Conservation (phyloP, 2,797 vertebrate genomes). For the Podargus strigoides region DNA sequence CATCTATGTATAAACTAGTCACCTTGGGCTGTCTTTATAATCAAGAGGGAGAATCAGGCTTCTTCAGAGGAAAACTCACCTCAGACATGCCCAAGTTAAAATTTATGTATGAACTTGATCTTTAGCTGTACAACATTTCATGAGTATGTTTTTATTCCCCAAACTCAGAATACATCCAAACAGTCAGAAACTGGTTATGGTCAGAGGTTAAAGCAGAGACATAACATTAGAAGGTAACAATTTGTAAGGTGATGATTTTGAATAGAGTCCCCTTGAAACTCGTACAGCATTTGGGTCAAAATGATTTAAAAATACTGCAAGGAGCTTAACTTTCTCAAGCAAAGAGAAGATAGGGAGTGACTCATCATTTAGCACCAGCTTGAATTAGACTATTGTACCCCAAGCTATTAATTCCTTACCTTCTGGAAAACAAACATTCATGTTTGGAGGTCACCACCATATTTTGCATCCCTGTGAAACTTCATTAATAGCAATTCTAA, state of each 20-base stretch:
- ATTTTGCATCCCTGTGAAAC: not conserved
- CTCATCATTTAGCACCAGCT: conserved; percentile 5
- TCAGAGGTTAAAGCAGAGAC: not conserved
- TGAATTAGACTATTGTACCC: not conserved
- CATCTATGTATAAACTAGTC: not conserved
- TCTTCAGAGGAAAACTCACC: not conserved
- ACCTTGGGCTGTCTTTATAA: not conserved
- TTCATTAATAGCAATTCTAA: not conserved
- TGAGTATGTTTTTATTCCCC: not conserved
- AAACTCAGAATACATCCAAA: not conserved
- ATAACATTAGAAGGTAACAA: not conserved
- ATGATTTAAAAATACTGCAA: conserved; percentile 9
- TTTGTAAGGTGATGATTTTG: not conserved
- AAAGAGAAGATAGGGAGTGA: not conserved
- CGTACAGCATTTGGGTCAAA: not conserved
- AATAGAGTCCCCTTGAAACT: not conserved
- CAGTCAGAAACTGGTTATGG: not conserved
- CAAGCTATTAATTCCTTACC: not conserved
- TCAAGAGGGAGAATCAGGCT: not conserved
- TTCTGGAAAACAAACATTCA: not conserved
- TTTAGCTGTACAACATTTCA: not conserved
- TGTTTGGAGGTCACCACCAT: not conserved
- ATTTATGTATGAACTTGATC: not conserved
- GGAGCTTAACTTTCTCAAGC: not conserved
- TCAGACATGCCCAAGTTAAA: not conserved